Percentiles rank a stretch among this genome's conserved stretches.
Evolutionary conservation across 2,797 vertebrate genomes (phyloP).

Genomic region (Sphenopsis melanotis): DNA sequence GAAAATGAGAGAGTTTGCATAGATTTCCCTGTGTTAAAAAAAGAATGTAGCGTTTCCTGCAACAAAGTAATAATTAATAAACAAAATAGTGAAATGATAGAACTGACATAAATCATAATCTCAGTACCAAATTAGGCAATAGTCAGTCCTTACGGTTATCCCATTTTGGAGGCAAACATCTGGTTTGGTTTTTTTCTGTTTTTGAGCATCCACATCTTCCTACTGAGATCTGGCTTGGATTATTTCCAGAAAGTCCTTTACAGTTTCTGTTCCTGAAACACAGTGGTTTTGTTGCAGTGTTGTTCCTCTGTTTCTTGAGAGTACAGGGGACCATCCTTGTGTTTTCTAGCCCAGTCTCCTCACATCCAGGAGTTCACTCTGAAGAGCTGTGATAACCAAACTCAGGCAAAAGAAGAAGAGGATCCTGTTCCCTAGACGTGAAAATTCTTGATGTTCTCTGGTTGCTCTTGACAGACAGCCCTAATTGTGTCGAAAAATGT

Average conservation of each 20-base stretch:
- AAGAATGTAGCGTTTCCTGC: neutral
- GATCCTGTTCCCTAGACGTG: neutral
- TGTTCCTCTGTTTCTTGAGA: neutral
- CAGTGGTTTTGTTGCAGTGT: neutral
- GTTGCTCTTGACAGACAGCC: neutral
- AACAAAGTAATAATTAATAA: neutral
- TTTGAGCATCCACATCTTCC: neutral
- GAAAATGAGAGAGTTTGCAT: neutral
- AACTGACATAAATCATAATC: neutral
- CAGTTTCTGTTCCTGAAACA: constrained; percentile 3
- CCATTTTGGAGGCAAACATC: neutral
- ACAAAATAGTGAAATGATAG: neutral
- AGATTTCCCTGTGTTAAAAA: neutral
- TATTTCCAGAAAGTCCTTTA: constrained; percentile 18
- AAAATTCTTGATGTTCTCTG: neutral
- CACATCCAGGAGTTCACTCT: neutral
- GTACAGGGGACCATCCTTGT: neutral
- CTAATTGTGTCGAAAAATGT: neutral
- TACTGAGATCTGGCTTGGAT: neutral
- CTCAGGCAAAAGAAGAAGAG: neutral
- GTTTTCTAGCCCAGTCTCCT: neutral
- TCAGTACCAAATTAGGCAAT: neutral
- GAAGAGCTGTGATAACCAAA: neutral
- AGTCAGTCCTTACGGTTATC: neutral
- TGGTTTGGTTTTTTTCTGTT: neutral